Evolutionary conservation across 2,113 vertebrate genomes (phyloP).

Genomic region (Spea bombifrons): DNA sequence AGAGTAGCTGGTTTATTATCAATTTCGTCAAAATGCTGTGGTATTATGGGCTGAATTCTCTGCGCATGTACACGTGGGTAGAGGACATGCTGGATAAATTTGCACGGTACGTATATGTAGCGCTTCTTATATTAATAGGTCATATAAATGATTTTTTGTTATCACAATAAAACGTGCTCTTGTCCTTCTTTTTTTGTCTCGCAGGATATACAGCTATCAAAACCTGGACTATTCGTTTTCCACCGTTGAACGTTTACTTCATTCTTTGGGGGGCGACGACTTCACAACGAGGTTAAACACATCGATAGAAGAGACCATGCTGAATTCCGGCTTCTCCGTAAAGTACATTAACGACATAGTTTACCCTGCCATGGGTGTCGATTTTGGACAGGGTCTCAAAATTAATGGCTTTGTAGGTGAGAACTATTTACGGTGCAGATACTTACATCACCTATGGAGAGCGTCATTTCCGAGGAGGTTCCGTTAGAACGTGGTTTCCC

Average conservation of each 20-base stretch:
- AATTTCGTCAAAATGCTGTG: constrained; percentile 82
- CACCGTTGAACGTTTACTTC: constrained; percentile 76
- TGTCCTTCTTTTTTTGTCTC: background rate
- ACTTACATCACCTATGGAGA: too few species aligned
- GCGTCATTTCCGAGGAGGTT: too few species aligned
- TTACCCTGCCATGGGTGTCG: constrained; percentile 70
- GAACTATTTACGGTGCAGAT: constrained; percentile 26
- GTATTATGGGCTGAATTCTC: constrained; percentile 80
- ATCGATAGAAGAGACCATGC: constrained; percentile 80
- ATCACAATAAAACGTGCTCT: too few species aligned
- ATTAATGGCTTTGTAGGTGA: constrained; percentile 83
- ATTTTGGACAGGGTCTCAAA: constrained; percentile 77
- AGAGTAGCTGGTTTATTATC: constrained; percentile 86
- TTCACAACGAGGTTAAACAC: constrained; percentile 76
- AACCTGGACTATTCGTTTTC: constrained; percentile 87
- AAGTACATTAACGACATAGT: constrained; percentile 82
- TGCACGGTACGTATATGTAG: constrained; percentile 75
- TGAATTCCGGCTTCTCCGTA: constrained; percentile 81
- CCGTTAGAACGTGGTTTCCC: too few species aligned
- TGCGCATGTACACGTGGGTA: constrained; percentile 91
- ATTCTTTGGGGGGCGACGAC: constrained; percentile 77
- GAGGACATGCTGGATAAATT: constrained; percentile 88
- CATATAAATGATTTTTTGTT: background rate
- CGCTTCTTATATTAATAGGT: background rate
- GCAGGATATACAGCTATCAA: constrained; percentile 92